phyloP scores from a whole-genome alignment of 2,113 vertebrate species.

The Daboia siamensis region DNA sequence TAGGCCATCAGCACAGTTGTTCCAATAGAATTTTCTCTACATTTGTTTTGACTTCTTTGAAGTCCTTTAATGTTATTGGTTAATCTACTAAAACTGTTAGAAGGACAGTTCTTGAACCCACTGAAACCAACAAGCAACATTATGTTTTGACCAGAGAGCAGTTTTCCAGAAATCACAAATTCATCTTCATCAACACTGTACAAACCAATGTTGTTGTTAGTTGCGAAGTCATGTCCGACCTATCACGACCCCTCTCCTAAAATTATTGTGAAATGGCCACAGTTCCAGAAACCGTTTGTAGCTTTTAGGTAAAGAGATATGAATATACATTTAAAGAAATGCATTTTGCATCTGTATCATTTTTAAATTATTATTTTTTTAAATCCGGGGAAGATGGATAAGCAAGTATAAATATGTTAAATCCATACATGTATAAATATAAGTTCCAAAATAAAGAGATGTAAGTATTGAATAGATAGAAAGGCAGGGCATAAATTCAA shows the following conservation, averaged over 20 bases:
- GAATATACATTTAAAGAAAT: neutral
- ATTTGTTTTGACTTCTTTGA: neutral
- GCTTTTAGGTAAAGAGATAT: neutral
- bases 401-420: neutral
- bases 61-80: neutral
- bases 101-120: neutral
- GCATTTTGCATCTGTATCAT: neutral
- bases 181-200: neutral
- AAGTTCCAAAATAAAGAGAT: neutral
- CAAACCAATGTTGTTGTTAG: neutral
- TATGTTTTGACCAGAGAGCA: neutral
- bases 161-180: neutral
- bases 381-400: neutral
- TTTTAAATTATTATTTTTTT: neutral
- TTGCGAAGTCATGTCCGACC: too few relatives aligned
- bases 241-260: neutral
- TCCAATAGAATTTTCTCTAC: neutral
- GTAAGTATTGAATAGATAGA: neutral
- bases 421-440: neutral
- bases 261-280: neutral
- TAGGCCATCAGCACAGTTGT: neutral
- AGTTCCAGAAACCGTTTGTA: neutral
- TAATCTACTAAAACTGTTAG: neutral
- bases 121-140: neutral
- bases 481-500: neutral